These are phyloP conservation scores for Octodonta nipae DNA, from an alignment of 2,888 invertebrate species.

Conservation along the genomic window DNA sequence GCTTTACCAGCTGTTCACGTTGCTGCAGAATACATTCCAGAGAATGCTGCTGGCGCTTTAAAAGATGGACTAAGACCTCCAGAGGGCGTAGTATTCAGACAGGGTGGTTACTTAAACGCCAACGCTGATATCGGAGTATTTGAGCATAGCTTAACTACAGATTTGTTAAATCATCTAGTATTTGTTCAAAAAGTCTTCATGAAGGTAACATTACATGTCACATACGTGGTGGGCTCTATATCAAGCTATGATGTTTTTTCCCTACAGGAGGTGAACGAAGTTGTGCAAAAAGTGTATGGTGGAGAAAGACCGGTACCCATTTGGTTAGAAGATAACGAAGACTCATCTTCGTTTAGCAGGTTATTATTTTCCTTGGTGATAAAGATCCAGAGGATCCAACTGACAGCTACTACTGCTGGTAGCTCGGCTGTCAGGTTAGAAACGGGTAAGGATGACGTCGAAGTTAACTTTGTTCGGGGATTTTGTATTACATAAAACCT, in stretches of 20 bases:
- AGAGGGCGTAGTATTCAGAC: slow-evolving; percentile 75
- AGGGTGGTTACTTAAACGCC: slow-evolving; percentile 83
- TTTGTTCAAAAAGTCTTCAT: slow-evolving; percentile 98
- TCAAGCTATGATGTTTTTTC: no score
- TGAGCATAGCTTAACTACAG: slow-evolving; percentile 93
- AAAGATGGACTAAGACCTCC: slow-evolving; percentile 23
- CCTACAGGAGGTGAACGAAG: slow-evolving; percentile 90
- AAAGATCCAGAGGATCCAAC: slow-evolving; percentile 78
- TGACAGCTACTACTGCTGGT: slow-evolving; percentile 96
- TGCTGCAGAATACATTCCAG: slow-evolving; percentile 65
- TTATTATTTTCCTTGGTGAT: slow-evolving; percentile 80
- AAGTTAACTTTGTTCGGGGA: neutral
- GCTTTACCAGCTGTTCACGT: slow-evolving; percentile 81
- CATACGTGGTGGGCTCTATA: no score
- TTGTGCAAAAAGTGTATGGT: slow-evolving; percentile 93
- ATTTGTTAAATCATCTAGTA: slow-evolving; percentile 91
- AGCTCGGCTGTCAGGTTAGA: slow-evolving; percentile 92
- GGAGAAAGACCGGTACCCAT: slow-evolving; percentile 86
- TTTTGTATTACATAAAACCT: no score
- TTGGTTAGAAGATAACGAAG: slow-evolving; percentile 72
- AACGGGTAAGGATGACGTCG: slow-evolving; percentile 43
- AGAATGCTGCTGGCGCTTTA: slow-evolving; percentile 32
- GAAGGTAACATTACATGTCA: no score
- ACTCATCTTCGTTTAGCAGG: slow-evolving; percentile 46
- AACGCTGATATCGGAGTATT: slow-evolving; percentile 88